Percentiles rank a stretch among this genome's conserved stretches.
Conservation (phyloP, 2,797 vertebrate genomes). For the Nyctalus aviator region DNA sequence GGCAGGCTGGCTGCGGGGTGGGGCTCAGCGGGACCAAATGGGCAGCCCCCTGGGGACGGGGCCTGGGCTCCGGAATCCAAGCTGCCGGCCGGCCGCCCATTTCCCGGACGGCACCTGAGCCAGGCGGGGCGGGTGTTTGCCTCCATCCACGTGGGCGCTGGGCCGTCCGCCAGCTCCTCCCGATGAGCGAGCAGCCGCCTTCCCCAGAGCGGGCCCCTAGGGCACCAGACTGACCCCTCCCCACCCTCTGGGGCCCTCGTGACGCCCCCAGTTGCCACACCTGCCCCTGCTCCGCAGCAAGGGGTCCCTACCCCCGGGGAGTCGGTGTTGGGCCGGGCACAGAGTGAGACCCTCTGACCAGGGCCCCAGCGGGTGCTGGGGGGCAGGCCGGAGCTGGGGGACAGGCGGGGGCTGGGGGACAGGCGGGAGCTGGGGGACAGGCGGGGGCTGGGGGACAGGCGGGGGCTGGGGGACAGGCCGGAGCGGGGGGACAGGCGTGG, state of each 20-base stretch:
- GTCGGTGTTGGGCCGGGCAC: not conserved
- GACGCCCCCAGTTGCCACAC: not conserved
- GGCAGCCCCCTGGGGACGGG: not conserved
- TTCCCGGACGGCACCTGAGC: rapidly evolving
- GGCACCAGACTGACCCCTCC: rapidly evolving
- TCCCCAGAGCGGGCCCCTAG: not conserved
- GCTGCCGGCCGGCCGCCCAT: rapidly evolving
- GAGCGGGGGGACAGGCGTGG: no score
- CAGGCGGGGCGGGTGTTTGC: rapidly evolving
- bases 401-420: not conserved
- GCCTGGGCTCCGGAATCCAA: not conserved
- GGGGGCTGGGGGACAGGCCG: no score
- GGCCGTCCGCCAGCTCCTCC: not conserved
- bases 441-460: no score
- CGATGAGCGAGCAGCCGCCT: no score
- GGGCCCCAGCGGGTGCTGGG: not conserved
- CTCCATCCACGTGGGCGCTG: not conserved
- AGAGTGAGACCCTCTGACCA: not conserved
- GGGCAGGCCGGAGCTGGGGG: no score
- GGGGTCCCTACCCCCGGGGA: no score
- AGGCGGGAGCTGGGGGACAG: no score
- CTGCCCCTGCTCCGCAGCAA: no score
- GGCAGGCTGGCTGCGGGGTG: not conserved
- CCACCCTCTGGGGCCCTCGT: not conserved
- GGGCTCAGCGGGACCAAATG: not conserved